These are phyloP conservation scores for Glossosoma conforme DNA, from an alignment of 1,140 invertebrate genomes.

Conservation along the genomic window DNA sequence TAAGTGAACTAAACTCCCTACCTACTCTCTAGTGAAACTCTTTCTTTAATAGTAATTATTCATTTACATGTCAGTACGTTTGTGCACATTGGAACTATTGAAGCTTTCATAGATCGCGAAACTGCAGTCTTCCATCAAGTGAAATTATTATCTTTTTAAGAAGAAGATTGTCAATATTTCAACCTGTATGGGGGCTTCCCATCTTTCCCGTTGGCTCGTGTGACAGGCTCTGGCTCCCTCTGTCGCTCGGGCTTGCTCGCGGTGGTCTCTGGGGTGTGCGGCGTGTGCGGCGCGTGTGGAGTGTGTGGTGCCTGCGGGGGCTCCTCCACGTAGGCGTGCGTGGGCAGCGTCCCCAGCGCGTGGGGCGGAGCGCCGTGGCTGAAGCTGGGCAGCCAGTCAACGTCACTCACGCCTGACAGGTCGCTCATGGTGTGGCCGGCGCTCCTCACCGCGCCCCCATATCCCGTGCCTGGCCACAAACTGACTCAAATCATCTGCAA, in stretches of 20 bases:
- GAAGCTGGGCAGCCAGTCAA: conserved; percentile 21
- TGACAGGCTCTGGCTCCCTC: not conserved
- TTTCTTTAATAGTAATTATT: too few species aligned
- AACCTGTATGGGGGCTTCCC: conserved; percentile 32
- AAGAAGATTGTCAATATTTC: not conserved
- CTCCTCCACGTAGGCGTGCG: conserved; percentile 7
- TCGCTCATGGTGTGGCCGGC: conserved; percentile 15
- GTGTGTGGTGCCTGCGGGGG: not conserved
- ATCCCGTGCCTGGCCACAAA: not conserved
- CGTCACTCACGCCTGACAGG: conserved; percentile 13
- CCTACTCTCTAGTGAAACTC: not conserved
- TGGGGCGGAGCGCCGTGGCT: conserved; percentile 12
- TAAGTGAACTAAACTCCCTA: not conserved
- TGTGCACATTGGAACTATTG: too few species aligned
- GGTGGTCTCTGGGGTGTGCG: conserved; percentile 4
- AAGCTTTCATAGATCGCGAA: not conserved
- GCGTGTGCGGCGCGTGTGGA: not conserved
- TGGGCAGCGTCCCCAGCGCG: conserved; percentile 14
- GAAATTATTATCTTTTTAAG: conserved; percentile 1
- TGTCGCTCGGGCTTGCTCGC: not conserved
- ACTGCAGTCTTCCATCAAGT: not conserved
- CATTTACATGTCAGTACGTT: too few species aligned
- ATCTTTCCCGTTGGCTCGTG: conserved; percentile 10
- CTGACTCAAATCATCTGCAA: not conserved
- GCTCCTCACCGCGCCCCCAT: not conserved